A percentile compares a stretch with the other conserved stretches of the same genome.
Evolutionary conservation across 2,113 vertebrate genomes (phyloP).

Genomic region (Alethe diademata): DNA sequence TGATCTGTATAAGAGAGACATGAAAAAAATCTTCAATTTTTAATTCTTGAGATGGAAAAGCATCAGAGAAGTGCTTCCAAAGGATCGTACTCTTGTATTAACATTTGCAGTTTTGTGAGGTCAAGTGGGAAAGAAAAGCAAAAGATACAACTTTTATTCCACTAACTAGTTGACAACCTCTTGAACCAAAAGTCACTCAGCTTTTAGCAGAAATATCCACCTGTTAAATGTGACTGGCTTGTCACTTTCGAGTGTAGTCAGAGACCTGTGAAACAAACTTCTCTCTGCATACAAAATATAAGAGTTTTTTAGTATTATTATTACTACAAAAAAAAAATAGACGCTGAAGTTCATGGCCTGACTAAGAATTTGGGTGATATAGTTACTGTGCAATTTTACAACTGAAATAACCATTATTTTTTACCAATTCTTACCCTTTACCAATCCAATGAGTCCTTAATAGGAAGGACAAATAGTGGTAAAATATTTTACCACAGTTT

Average conservation of each 20-base stretch:
- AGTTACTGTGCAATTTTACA: not conserved
- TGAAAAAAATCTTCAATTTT: not conserved
- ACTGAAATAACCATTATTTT: not conserved
- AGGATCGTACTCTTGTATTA: not conserved
- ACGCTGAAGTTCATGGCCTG: not conserved
- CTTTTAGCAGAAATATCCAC: not conserved
- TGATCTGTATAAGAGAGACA: not conserved
- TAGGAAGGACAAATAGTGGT: not conserved
- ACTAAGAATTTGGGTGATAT: not conserved
- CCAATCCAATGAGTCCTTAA: not conserved
- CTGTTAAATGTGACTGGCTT: not conserved
- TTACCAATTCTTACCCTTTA: not conserved
- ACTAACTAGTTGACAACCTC: not conserved
- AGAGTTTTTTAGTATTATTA: not conserved
- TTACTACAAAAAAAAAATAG: not conserved
- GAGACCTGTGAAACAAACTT: not conserved
- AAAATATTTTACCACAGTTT: not conserved
- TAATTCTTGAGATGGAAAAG: not conserved
- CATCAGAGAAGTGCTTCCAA: not conserved
- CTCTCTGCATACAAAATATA: not conserved
- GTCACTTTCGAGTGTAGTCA: not conserved
- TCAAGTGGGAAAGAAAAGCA: not conserved
- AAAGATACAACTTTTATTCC: not conserved
- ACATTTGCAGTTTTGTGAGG: not conserved
- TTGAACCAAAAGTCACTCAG: not conserved